A percentile compares a stretch with the other conserved stretches of the same genome.
phyloP scores from a whole-genome alignment of 1,140 invertebrate species.

The Daktulosphaira vitifoliae region DNA sequence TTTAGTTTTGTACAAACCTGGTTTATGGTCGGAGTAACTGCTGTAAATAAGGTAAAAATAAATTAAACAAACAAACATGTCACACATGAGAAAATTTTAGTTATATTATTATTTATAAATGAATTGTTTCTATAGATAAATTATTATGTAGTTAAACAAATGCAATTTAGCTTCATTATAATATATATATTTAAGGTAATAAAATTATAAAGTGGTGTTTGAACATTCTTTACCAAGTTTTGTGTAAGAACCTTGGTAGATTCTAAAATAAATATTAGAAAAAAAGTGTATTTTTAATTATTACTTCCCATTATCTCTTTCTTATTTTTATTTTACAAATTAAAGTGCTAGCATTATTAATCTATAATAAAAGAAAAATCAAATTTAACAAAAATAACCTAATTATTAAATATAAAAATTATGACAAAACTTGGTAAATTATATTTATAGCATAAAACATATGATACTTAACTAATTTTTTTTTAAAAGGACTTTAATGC shows the following conservation, averaged over 20 bases:
- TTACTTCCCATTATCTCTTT: no score
- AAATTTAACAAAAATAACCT: constrained; percentile 25
- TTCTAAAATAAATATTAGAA: no score
- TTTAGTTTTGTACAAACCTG: constrained; percentile 24
- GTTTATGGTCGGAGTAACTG: constrained; percentile 5
- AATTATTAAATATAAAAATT: constrained; percentile 21
- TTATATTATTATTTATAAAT: constrained; percentile 34
- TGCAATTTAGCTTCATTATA: constrained; percentile 20
- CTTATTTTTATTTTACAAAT: no score
- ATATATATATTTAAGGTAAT: constrained; percentile 21
- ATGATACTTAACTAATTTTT: constrained; percentile 27
- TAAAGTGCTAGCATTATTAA: no score
- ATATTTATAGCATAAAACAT: constrained; percentile 18
- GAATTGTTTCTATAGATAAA: constrained; percentile 26
- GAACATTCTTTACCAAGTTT: constrained; percentile 22
- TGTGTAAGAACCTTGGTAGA: neutral
- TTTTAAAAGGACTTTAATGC: constrained; percentile 15
- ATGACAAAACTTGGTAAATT: constrained; percentile 31
- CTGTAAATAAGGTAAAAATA: constrained; percentile 33
- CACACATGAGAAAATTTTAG: constrained; percentile 28
- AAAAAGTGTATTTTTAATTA: no score
- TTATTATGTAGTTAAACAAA: constrained; percentile 28
- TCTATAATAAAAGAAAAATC: constrained; percentile 19
- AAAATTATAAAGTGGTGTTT: constrained; percentile 24
- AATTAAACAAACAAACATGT: constrained; percentile 32